Base-by-base conservation (phyloP, 2,797 vertebrate genomes). In the Pantherophis vulpinus region DNA sequence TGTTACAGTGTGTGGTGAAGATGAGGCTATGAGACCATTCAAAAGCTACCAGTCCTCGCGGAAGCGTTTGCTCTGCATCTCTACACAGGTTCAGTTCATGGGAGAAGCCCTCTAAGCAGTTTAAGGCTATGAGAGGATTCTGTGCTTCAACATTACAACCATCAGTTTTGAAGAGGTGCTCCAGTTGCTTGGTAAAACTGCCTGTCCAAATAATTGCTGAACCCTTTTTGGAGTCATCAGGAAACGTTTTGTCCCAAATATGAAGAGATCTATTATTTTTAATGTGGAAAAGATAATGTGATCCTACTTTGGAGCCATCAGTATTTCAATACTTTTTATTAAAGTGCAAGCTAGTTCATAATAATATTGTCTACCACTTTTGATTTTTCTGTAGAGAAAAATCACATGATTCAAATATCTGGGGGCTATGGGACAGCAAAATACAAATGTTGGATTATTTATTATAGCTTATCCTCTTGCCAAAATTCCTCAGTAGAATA, bases 261-360 rank as follows among this genome's bases (percentile, higher is more conserved):
- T 54, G 86, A 61, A 92, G 25, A 70, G 5, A 92, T 58, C 14
- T 66, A 37, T 92, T 86, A 9, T 42, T 91, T 86, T 60, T 25
- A 58, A 91, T n/a, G 18, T 16, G 63, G 25, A 37, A 29, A 70
- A 58, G 18, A 70, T 42, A 42, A 87, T 54, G 29, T 91, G 6
- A 63, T 37, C 47, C 11, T 89, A 60, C 87, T 92, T 92, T 94
- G 94, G 91, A 0, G 0, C 37, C 8, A 0, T 90, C 5, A 90
- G 94, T 94, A 11, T 79, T 92, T 92, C 94, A 23, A 59, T 93
- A 74, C 42, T 86, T 92, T 89, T 27, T 93, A 16, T 93, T 93
- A 63, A 83, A 8, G 95, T 23, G 47, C 37, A 79, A 93, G 12
- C 88, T 7, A 51, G 58, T 91, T 51, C 37, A 10, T 25, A 5